Base-by-base conservation (phyloP, 1,140 invertebrate genomes). In the Sogatella furcifera region DNA sequence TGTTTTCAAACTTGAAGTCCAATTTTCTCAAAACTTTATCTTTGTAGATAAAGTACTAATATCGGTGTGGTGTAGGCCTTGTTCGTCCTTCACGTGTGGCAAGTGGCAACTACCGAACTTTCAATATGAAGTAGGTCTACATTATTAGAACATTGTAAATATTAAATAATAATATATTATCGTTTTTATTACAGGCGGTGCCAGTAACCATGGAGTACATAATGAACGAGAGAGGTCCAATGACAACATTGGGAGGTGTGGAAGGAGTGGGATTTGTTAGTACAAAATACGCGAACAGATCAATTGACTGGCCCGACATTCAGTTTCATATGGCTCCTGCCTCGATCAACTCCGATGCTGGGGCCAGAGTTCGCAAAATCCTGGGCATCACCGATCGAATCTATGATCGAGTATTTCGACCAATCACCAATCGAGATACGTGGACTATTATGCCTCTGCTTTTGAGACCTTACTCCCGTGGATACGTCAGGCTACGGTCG, bases 301-400 rank as follows among this genome's bases (percentile, higher is more conserved):
- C 82, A 1, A 80, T 80, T 0, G 77, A 84, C 55, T 89, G 84
- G 77, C 90, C 90, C 0, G 90, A 93, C 66, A 84, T 92, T 57
- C 88, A 93, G 64, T 88, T 92, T 58, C 89, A 92, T 61, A 89
- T 93, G 84, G 88, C 88, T 1, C 88, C 90, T 1, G 89, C 89
- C 0, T 88, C 86, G 2, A 86, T 92, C 1, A 85, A 86, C 60
- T 91, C 90, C 0, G 88, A 90, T 67, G 82, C 80, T 41, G 88
- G 88, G 0, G 76, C 81, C 11, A 78, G 85, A 62, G 84, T 90
- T 0, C 79, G 83, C 62, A 89, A 88, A 72, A 83, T 89, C 15
- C 69, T 90, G n/a, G 90, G 90, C 0, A 69, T 94, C 1, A 90
- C 84, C n/a, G 88, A 93, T 46, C 80, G 84, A 46, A 71, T 92